Evolutionary conservation across 2,888 invertebrate genomes (phyloP), one percentile per base, ranked within the genome.

Genomic region (Helleia helle): DNA sequence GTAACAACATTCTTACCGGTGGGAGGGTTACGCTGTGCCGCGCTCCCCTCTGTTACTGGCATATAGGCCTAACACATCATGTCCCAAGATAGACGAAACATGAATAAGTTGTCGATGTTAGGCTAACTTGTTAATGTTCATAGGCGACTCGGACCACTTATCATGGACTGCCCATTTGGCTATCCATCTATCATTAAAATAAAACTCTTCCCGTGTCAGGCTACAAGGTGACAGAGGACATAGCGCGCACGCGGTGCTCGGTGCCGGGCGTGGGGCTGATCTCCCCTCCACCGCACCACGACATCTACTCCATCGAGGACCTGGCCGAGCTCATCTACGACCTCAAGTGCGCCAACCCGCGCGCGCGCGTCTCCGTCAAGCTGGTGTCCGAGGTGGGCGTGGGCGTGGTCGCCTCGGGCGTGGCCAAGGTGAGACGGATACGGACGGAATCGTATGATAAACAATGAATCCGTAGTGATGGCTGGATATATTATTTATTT

Each of bases 261-360:
- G 96, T 99, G 2, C 89, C 99, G 0, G 97, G 97, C 2, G 99
- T 99, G 6, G 99, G 99, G 4, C 86, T 99, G 5, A 99, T 99
- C 70, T 98, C 97, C 0, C 99, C 99, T 4, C 99, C 99, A 6
- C 99, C 99, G 1, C 99, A 99, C 84, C 99, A 99, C 85, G 99
- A 99, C 65, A 99, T 99, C 76, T 99, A 99, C 84, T 98, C 97
- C 37, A 99, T 99, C 67, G 99, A 99, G 79, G 99, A 99, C 86
- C 86, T 99, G 59, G 97, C 99, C 0, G 97, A 99, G 76, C 87
- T 99, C 41, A 99, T 99, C 64, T 99, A 99, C 68, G 99, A 99
- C 81, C 85, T 99, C 51, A 99, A 99, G 76, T 96, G 96, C 63
- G 95, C 98, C 47, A 99, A 99, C 84, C 99, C 99, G 0, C 86